Base-by-base conservation (phyloP, 1,140 invertebrate genomes). In the Homarus americanus region DNA sequence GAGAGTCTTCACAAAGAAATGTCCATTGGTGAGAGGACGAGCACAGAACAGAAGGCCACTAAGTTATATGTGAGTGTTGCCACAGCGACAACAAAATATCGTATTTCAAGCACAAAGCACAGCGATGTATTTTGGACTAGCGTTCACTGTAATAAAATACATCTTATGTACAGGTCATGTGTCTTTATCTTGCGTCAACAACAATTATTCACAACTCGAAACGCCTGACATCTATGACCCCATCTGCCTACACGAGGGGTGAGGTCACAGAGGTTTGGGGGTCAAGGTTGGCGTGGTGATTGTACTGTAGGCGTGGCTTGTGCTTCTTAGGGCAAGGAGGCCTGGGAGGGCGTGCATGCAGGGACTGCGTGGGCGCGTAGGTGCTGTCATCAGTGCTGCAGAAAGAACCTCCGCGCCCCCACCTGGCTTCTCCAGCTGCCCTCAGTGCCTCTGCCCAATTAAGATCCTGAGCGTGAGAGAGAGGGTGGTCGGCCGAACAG, bases 371-470 rank as follows among this genome's bases (percentile, higher is more conserved):
- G 20, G 82, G 75, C 9, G 75, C 66, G 36, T 85, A 91, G 2
- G 89, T 91, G 75, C 89, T 91, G 53, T 85, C 89, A 32, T 91
- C 89, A 41, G 82, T 91, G 66, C 89, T 85, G 44, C 89, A 91
- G 63, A 91, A 91, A 20, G 82, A 85, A 10, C 76, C 89, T 15
- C 89, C 89, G 32, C 89, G 82, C 41, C 82, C 89, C 89, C 89
- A 91, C 38, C 82, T 91, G 75, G 72, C 89, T 63, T 91, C 82
- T 28, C 83, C 89, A n/a, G 89, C 89, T 40, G 75, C 82, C 82
- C 84, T 75, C 34, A 92, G 53, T 28, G 92, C 88, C 28, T 92
- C 92, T 28, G 92, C 84, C 92, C 92, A 92, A 58, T 92, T 92
- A 36, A 92, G 44, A 38, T 92, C 84, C 66, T 85, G 88, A 40